These are phyloP conservation scores for Caenorhabditis afra DNA, from an alignment of 2,888 invertebrate species.

Conservation along the genomic window DNA sequence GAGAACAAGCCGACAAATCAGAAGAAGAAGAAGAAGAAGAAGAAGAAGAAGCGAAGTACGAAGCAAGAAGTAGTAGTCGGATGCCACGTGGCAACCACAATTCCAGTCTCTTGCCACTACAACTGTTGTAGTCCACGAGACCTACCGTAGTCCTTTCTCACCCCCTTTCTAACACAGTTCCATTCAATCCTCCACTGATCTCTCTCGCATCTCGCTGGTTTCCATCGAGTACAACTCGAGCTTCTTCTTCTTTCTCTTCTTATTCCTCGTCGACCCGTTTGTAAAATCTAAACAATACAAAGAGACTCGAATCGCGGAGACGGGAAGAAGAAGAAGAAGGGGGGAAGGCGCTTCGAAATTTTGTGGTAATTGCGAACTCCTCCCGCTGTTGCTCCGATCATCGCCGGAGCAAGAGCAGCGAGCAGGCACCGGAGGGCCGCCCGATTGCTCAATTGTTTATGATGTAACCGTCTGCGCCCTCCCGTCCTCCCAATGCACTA, in stretches of 20 bases:
- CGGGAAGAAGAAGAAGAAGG: too few relatives aligned
- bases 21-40: background rate
- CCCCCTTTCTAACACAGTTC: background rate
- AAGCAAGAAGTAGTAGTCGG: background rate
- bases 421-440: background rate
- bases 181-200: conserved; percentile 9
- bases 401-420: background rate
- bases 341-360: conserved; percentile 4
- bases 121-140: background rate
- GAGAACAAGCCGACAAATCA: too few relatives aligned
- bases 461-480: conserved; percentile 56
- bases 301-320: too few relatives aligned
- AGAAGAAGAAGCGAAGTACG: background rate
- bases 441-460: conserved; percentile 60
- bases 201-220: conserved; percentile 11
- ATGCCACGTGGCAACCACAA: too few relatives aligned
- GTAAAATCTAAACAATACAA: conserved; percentile 48
- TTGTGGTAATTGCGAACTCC: conserved; percentile 57
- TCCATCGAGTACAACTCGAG: conserved; percentile 32
- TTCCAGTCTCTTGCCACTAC: background rate
- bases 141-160: conserved; percentile 10
- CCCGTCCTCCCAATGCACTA: conserved; percentile 38
- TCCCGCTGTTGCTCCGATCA: background rate
- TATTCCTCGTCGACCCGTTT: background rate
- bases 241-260: background rate